Evolutionary conservation across 2,888 invertebrate species (phyloP), one percentile per base, ranked within the genome.

Genomic region (Oxytorus armatus): DNA sequence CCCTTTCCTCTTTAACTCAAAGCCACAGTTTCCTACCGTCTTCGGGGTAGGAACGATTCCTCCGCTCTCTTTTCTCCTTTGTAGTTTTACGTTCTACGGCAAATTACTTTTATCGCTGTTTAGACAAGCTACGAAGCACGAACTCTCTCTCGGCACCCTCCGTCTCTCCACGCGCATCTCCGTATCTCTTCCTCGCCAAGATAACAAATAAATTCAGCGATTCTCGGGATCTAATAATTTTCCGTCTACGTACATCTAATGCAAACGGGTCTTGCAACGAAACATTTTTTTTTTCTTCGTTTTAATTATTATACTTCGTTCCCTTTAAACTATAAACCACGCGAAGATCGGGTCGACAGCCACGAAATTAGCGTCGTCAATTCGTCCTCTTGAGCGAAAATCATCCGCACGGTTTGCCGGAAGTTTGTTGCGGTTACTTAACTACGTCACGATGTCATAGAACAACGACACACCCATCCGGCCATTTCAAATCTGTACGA

Each of bases 61-160:
- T 33, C 59, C 11, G 16, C 57, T 53, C 55, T 57, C 57, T 55
- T 75, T n/a, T 83, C 73, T 72, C 81, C 84, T 86, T 85, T 86
- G 85, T 86, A 84, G 82, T 86, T 85, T 85, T 80, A 86, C 83
- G 83, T 85, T 83, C 83, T 82, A 85, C 83, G 85, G 85, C 83
- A 85, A 86, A 86, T 86, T 86, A 83, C 84, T 82, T 85, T 85
- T 85, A 86, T 83, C 78, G 84, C 85, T 86, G 85, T 86, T 86
- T 86, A 81, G 85, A 86, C 85, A 86, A 80, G 82, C 85, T 68
- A 47, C 77, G 73, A 39, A 83, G 77, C 78, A 79, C 82, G 79
- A 76, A 79, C 79, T 80, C 74, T 78, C 72, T 79, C 72, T 80
- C 70, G 51, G 66, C 81, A 66, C 66, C 77, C 70, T 72, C 63